Percentiles rank a stretch among this genome's conserved stretches.
Evolutionary conservation across 37 sponge, comb jelly and placozoan species (phyloP).

Genomic region (Bolinopsis microptera): DNA sequence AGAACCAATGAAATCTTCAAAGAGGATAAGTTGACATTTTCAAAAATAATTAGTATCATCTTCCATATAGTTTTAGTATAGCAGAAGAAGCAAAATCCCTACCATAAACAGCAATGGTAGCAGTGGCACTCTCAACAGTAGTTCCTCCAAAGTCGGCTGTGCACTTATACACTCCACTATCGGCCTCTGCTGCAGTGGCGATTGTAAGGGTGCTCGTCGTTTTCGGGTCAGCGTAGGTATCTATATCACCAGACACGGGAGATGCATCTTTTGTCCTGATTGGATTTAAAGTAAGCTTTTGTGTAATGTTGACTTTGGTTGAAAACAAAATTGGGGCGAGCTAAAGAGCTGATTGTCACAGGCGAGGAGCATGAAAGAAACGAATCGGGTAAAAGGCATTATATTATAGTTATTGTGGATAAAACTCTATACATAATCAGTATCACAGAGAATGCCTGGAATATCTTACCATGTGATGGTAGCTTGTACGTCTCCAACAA

Average conservation of each 20-base stretch:
- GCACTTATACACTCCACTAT: not conserved
- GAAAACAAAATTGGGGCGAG: not conserved
- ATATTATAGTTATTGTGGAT: too few relatives aligned
- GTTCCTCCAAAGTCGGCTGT: slow-evolving; percentile 2
- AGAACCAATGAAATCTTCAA: too few relatives aligned
- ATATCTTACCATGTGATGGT: not conserved
- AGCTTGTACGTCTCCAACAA: not conserved
- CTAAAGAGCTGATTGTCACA: not conserved
- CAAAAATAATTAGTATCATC: too few relatives aligned
- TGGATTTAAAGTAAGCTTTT: too few relatives aligned
- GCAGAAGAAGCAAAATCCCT: too few relatives aligned
- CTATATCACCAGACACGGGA: not conserved
- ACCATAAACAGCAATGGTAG: not conserved
- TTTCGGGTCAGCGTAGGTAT: not conserved
- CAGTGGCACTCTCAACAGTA: not conserved
- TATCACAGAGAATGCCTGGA: not conserved
- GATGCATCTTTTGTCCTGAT: not conserved
- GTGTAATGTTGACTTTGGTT: too few relatives aligned
- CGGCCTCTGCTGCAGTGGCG: not conserved
- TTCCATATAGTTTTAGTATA: too few relatives aligned
- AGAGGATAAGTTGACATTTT: too few relatives aligned
- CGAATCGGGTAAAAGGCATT: too few relatives aligned
- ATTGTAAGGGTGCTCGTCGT: not conserved
- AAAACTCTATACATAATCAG: too few relatives aligned
- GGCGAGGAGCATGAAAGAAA: too few relatives aligned